Base-by-base conservation (phyloP, 1,140 invertebrate species). In the Pogonognathellus flavescens region DNA sequence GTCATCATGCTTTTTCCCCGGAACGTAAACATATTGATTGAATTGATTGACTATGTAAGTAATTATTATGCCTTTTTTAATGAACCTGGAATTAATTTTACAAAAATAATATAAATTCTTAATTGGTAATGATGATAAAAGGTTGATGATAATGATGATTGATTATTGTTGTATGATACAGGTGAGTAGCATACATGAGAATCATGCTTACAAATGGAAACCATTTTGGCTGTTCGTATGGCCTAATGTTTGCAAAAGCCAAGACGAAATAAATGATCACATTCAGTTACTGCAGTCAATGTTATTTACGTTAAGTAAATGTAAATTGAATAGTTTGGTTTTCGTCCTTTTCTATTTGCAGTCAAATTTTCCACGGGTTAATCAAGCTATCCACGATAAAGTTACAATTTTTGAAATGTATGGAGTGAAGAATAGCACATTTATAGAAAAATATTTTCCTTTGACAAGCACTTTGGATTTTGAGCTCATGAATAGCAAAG, bases 191-290 rank as follows among this genome's bases (percentile, higher is more conserved):
- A 62, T 66, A 25, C 62, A 66, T 25, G 62, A 14, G 1, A 25
- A 66, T 25, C 20, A 25, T 25, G 14, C 62, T 13, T 66, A 66
- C 11, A 66, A 66, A 13, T 66, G 62, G 62, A 66, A 66, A 66
- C 62, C 62, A 22, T 66, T 66, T 66, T 66, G 62, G 62, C 14
- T 66, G 14, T 13, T 66, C 11, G 25, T 14, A 2, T 66, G 18
- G 18, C 62, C 62, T 11, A 4, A 31, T 14, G 14, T 25, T 25
- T 14, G 22, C 14, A 14, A 18, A 20, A 60, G 20, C 20, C 62
- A 1, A 0, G 62, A 22, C 0, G 22, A 66, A 25, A 66, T 66
- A 25, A 31, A 6, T 1, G 7, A 31, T 7, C 22, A 31, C 3
- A 9, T 22, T 9, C 11, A 22, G 0, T 20, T 6, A 14, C 14